Base-by-base conservation (phyloP, 2,113 vertebrate genomes). In the Naja naja region DNA sequence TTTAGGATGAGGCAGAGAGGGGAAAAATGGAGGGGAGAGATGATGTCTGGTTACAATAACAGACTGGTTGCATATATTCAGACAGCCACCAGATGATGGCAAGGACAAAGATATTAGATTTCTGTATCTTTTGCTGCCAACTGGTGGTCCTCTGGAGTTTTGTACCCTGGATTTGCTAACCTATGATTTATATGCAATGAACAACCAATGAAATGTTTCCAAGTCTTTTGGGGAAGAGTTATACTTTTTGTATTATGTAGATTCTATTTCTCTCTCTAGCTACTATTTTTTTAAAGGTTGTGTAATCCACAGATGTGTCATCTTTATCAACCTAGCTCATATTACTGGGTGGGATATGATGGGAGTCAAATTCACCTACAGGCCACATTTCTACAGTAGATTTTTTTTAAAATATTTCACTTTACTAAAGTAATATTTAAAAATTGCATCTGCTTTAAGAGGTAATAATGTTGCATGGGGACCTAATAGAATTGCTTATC, bases 21-120 rank as follows among this genome's bases (percentile, higher is more conserved):
- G 5, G 0, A 64, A 4, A 7, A 22, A 3, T 0, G 0, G 7
- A 4, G 23, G 58, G 11, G 30, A 1, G 4, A 74, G n/a, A 74
- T 74, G n/a, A 2, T 74, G n/a, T 34, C 16, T 8, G n/a, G 69
- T 34, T 34, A 34, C 5, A 34, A 34, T 18, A 34, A 16, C 69
- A 74, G 69, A 34, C 69, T 20, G n/a, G 16, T 39, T 74, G 69
- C n/a, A 39, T 34, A 74, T 74, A 74, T 74, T 34, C 64, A 74
- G 64, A 34, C 14, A 74, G n/a, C 64, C 64, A 34, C n/a, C 14
- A 69, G 14, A n/a, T 74, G n/a, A 34, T 74, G 34, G 14, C n/a
- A 74, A 16, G 18, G 64, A 12, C 10, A 64, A 64, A 74, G n/a
- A 18, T 74, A 18, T 34, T 34, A 30, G n/a, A 14, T 18, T 34